Evolutionary conservation across 2,113 vertebrate genomes (phyloP).

Genomic region (Myxocyprinus asiaticus): DNA sequence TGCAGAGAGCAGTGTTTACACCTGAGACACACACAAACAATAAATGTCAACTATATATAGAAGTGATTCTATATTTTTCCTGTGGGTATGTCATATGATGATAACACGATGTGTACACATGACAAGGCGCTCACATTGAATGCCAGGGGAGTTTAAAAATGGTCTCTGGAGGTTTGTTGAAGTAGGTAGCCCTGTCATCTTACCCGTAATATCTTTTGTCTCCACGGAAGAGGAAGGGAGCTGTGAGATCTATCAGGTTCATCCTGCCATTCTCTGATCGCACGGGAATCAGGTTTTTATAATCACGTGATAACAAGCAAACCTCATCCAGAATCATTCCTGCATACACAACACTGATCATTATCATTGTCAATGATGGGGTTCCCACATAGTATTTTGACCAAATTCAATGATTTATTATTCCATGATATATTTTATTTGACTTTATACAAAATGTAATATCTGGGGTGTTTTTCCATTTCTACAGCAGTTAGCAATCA

Average conservation of each 20-base stretch:
- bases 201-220: conserved; percentile 85
- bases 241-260: conserved; percentile 79
- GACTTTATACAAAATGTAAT: too few species aligned
- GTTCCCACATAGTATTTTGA: too few species aligned
- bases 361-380: too few species aligned
- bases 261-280: conserved; percentile 72
- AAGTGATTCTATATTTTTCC: background rate
- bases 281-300: conserved; percentile 85
- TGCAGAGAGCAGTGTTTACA: conserved; percentile 68
- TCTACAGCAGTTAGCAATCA: too few species aligned
- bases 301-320: conserved; percentile 70
- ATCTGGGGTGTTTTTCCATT: too few species aligned
- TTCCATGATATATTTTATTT: too few species aligned
- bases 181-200: conserved; percentile 30
- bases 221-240: conserved; percentile 86
- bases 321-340: conserved; percentile 82
- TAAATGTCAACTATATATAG: background rate
- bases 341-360: conserved; percentile 51
- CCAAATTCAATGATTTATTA: too few species aligned
- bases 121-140: background rate
- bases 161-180: too few species aligned
- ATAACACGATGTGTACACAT: background rate
- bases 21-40: conserved; percentile 54
- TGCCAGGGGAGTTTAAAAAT: background rate
- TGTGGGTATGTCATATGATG: too few species aligned